These are phyloP conservation scores for Gyps fulvus DNA, from an alignment of 2,113 vertebrate species.

Conservation along the genomic window DNA sequence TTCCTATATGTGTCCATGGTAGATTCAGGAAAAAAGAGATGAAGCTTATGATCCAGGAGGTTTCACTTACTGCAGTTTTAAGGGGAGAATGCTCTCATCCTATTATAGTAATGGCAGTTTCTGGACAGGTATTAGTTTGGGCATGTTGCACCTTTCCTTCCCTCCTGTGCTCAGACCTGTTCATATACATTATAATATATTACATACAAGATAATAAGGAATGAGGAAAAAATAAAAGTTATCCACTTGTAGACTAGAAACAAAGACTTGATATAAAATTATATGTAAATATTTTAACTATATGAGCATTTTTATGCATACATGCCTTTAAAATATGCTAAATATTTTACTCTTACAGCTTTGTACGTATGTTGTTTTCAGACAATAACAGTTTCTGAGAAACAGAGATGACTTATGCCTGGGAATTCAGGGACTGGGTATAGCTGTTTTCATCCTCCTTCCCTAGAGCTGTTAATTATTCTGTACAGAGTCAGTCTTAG, in stretches of 20 bases:
- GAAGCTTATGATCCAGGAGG: neutral
- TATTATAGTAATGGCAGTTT: neutral
- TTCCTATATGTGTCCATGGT: neutral
- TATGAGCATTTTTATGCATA: neutral
- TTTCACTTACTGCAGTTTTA: neutral
- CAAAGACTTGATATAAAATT: neutral
- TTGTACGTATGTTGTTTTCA: neutral
- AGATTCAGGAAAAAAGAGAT: neutral
- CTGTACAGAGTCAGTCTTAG: neutral
- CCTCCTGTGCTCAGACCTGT: neutral
- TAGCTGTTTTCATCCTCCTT: neutral
- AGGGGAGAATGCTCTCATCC: neutral
- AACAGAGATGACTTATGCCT: neutral
- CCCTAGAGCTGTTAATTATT: neutral
- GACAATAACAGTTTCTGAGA: neutral
- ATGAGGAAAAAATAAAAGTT: neutral
- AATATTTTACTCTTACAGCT: neutral
- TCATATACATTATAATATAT: neutral
- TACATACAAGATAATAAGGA: neutral
- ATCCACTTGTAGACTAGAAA: neutral
- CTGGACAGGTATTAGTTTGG: neutral
- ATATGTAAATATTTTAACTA: neutral
- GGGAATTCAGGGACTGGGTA: neutral
- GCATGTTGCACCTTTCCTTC: neutral
- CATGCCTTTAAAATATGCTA: neutral